phyloP scores from a whole-genome alignment of 2,888 invertebrate genomes.

The Leptopilina myrica region DNA sequence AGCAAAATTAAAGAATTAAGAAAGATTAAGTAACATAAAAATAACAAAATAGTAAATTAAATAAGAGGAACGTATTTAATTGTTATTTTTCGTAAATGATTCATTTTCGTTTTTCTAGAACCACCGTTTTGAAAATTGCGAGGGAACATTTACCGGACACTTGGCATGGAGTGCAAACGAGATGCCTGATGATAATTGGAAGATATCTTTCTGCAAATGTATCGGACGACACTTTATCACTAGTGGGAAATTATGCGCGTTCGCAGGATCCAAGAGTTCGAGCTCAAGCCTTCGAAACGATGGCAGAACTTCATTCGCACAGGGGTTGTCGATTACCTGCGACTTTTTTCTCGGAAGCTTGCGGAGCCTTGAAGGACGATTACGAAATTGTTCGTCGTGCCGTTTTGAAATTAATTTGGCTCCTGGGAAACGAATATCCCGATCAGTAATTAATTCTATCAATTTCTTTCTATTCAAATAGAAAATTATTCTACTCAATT shows the following conservation, averaged over 20 bases:
- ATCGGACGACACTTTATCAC: slow-evolving; percentile 79
- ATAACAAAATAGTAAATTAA: too few relatives aligned
- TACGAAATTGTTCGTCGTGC: slow-evolving; percentile 94
- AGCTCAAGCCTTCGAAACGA: slow-evolving; percentile 91
- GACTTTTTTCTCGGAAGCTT: slow-evolving; percentile 82
- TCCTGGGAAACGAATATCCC: slow-evolving; percentile 90
- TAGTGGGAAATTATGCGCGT: slow-evolving; percentile 91
- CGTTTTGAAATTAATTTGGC: slow-evolving; percentile 90
- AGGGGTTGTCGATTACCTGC: slow-evolving; percentile 89
- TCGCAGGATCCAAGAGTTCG: slow-evolving; percentile 94
- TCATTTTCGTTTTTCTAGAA: slow-evolving; percentile 50
- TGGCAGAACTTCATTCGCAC: slow-evolving; percentile 87
- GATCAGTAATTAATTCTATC: slow-evolving; percentile 82
- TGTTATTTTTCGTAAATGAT: too few relatives aligned
- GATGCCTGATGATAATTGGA: slow-evolving; percentile 88
- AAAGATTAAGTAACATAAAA: too few relatives aligned
- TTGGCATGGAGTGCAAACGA: slow-evolving; percentile 88
- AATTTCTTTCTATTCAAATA: background rate
- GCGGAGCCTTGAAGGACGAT: slow-evolving; percentile 90
- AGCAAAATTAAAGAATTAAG: too few relatives aligned
- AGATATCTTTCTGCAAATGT: slow-evolving; percentile 82
- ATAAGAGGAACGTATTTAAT: too few relatives aligned
- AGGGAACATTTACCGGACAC: slow-evolving; percentile 85
- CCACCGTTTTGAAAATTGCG: slow-evolving; percentile 78
- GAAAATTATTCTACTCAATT: too few relatives aligned